Evolutionary conservation across 2,113 vertebrate genomes (phyloP).

Genomic region (Ovis canadensis): DNA sequence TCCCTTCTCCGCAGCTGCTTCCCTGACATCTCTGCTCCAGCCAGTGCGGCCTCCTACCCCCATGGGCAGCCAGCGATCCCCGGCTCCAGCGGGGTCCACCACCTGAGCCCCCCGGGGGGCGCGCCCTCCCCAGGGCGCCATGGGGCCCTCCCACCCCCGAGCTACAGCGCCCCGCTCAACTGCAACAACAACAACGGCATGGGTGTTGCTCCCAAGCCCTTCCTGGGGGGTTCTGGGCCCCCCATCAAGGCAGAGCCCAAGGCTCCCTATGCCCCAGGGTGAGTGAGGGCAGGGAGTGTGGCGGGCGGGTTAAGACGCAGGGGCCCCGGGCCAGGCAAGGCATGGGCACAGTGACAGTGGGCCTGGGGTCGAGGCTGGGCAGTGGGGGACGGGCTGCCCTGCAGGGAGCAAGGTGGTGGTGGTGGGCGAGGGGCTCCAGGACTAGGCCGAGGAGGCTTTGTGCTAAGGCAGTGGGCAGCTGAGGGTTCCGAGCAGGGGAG

Average conservation of each 20-base stretch:
- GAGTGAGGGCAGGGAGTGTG: constrained; percentile 58
- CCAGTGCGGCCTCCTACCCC: constrained; percentile 81
- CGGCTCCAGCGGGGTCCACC: constrained; percentile 72
- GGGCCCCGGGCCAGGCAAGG: background rate
- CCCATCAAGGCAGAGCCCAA: constrained; percentile 95
- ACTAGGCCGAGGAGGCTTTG: background rate
- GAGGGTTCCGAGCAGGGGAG: background rate
- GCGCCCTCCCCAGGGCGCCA: constrained; percentile 76
- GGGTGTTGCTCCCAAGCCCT: constrained; percentile 86
- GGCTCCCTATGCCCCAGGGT: constrained; percentile 95
- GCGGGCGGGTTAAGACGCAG: background rate
- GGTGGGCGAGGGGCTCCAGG: background rate
- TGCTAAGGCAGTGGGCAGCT: background rate
- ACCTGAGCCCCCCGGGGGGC: constrained; percentile 76
- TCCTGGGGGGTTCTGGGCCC: constrained; percentile 82
- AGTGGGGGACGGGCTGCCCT: background rate
- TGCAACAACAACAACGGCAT: constrained; percentile 85
- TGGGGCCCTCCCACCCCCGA: constrained; percentile 74
- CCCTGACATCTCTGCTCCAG: constrained; percentile 91
- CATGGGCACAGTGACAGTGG: accelerated
- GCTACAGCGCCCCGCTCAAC: constrained; percentile 82
- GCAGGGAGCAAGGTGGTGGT: background rate
- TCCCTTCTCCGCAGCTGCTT: constrained; percentile 88
- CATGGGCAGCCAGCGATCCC: constrained; percentile 75
- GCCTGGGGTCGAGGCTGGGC: background rate